These are phyloP conservation scores for Prionace glauca DNA, from an alignment of 2,797 vertebrate genomes.

Conservation along the genomic window DNA sequence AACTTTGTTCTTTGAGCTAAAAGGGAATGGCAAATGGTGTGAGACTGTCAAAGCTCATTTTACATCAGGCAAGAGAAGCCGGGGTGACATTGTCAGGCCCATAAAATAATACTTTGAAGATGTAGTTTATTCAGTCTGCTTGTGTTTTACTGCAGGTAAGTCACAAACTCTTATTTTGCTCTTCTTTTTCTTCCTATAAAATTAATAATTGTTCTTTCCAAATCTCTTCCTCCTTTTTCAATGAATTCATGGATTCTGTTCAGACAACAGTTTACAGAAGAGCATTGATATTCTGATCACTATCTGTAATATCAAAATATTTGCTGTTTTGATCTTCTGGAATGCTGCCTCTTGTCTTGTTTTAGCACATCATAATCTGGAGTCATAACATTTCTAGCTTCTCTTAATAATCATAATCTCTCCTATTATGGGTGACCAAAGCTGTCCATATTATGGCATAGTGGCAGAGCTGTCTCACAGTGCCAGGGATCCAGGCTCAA, in stretches of 20 bases:
- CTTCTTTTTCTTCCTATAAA: background rate
- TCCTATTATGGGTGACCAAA: background rate
- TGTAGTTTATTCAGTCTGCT: background rate
- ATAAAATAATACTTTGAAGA: background rate
- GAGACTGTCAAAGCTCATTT: background rate
- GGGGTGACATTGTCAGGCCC: background rate
- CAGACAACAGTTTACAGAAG: background rate
- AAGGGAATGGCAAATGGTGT: background rate
- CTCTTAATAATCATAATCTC: background rate
- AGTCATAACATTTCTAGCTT: background rate
- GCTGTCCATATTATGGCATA: background rate
- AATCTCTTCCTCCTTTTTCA: background rate
- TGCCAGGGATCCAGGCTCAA: no score
- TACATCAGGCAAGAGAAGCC: background rate
- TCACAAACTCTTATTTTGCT: background rate
- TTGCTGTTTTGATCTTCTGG: background rate
- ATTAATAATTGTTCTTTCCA: background rate
- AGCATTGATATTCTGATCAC: background rate
- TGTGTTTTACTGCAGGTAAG: background rate
- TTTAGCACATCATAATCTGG: background rate
- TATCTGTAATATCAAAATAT: no score
- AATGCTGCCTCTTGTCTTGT: background rate
- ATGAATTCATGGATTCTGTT: background rate
- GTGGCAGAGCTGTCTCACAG: no score
- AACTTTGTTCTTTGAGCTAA: background rate